Percentiles rank a stretch among this genome's conserved stretches.
Evolutionary conservation across 2,113 vertebrate species (phyloP).

Genomic region (Mesembrinibis cayennensis): DNA sequence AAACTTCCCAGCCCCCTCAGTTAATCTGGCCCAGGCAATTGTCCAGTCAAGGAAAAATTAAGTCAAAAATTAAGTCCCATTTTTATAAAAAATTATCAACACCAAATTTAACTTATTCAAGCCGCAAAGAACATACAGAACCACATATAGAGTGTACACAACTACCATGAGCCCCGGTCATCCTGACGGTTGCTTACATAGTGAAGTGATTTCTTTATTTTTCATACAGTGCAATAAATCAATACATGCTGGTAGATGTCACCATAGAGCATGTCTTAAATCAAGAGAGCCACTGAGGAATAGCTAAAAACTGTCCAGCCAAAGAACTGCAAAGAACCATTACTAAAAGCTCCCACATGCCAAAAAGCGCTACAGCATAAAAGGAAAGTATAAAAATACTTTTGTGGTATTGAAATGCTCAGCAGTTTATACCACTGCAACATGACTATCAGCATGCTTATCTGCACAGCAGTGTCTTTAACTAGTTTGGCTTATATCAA

Average conservation of each 20-base stretch:
- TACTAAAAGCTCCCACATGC: not conserved
- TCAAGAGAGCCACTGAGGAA: not conserved
- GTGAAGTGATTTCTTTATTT: not conserved
- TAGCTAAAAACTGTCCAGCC: not conserved
- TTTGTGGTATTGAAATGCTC: not conserved
- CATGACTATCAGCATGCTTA: not conserved
- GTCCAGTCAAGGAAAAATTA: not conserved
- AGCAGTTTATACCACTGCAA: not conserved
- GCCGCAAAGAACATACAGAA: not conserved
- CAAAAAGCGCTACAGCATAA: not conserved
- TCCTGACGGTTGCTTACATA: not conserved
- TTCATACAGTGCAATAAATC: not conserved
- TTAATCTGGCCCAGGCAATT: not conserved
- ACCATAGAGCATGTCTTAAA: not conserved
- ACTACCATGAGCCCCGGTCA: not conserved
- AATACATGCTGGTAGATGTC: not conserved
- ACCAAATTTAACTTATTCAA: not conserved
- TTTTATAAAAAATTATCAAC: not conserved
- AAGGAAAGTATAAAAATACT: conserved; percentile 2
- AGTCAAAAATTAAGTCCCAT: not conserved
- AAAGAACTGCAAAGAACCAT: not conserved
- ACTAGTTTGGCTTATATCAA: not conserved
- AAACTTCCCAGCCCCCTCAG: not conserved
- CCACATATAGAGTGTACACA: not conserved
- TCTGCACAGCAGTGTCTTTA: not conserved